Evolutionary conservation across 2,888 invertebrate species (phyloP).

Genomic region (Caenorhabditis uteleia): DNA sequence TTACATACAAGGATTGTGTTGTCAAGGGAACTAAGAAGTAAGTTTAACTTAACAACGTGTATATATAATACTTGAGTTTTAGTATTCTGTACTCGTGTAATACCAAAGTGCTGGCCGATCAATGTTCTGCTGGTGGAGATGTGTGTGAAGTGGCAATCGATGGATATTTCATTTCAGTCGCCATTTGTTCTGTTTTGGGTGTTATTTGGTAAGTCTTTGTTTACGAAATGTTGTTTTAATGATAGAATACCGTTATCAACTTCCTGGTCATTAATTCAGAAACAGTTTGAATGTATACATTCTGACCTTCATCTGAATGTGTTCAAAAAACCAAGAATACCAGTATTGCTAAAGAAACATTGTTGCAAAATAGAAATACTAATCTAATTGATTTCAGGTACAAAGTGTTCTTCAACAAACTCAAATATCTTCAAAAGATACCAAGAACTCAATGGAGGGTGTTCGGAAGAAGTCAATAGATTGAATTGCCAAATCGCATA

Average conservation of each 20-base stretch:
- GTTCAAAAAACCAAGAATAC: no score
- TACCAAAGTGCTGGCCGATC: conserved; percentile 59
- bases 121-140: conserved; percentile 63
- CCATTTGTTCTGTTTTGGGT: conserved; percentile 62
- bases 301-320: no score
- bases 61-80: conserved; percentile 18
- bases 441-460: conserved; percentile 67
- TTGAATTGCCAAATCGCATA: neutral
- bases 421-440: conserved; percentile 66
- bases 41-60: conserved; percentile 7
- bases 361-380: conserved; percentile 4
- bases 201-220: conserved; percentile 57
- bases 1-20: conserved; percentile 67
- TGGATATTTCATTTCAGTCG: conserved; percentile 65
- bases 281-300: no score
- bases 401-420: conserved; percentile 61
- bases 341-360: conserved; percentile 3
- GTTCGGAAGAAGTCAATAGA: conserved; percentile 34
- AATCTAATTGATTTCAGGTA: conserved; percentile 40
- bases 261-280: neutral
- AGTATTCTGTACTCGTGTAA: conserved; percentile 65
- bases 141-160: conserved; percentile 64
- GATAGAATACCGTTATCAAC: neutral
- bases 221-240: no score
- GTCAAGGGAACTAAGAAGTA: conserved; percentile 57